Evolutionary conservation across 2,888 invertebrate genomes (phyloP).

Genomic region (Drosophila setosimentum): DNA sequence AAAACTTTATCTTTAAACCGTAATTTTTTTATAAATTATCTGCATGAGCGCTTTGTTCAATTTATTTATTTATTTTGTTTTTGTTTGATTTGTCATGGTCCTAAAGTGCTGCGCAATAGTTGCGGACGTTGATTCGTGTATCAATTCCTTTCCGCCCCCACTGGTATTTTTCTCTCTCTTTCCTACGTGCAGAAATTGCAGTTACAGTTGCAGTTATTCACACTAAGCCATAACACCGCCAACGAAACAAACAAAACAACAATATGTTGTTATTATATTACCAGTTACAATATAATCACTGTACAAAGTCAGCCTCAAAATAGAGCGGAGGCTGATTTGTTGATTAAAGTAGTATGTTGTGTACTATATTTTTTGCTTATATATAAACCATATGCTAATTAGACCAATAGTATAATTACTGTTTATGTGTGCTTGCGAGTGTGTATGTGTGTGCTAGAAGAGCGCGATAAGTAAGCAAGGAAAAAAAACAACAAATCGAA

Average conservation of each 20-base stretch:
- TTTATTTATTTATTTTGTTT: not conserved
- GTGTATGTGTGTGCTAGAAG: not conserved
- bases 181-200: not conserved
- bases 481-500: conserved; percentile 36
- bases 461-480: conserved; percentile 33
- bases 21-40: conserved; percentile 16
- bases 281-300: conserved; percentile 22
- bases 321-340: conserved; percentile 21
- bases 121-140: conserved; percentile 28
- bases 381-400: conserved; percentile 12
- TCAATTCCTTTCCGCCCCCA: not conserved
- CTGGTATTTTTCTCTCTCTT: not conserved
- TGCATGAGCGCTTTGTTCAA: conserved; percentile 13
- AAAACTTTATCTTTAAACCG: conserved; percentile 6
- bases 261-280: too few relatives aligned
- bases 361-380: conserved; percentile 12
- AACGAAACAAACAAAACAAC: not conserved
- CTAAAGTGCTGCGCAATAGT: conserved; percentile 51
- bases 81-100: conserved; percentile 6
- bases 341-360: conserved; percentile 27
- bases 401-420: conserved; percentile 14
- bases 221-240: conserved; percentile 15
- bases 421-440: not conserved
- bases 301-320: conserved; percentile 4
- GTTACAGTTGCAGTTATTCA: conserved; percentile 32